phyloP scores from a whole-genome alignment of 2,113 vertebrate genomes.

The Dipodomys stephensi region DNA sequence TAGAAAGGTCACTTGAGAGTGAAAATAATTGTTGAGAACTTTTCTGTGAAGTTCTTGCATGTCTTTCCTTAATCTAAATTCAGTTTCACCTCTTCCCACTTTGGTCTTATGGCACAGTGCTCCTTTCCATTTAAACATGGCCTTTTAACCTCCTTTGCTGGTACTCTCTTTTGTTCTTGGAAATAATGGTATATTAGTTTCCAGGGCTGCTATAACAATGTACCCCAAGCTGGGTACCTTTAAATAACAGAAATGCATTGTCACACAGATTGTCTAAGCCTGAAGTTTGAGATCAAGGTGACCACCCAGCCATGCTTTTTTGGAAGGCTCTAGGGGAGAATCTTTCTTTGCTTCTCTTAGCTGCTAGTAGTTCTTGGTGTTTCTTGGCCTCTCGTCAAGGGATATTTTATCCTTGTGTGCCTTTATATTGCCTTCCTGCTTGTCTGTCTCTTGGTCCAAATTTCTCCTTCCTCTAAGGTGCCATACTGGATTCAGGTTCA shows the following conservation, averaged over 20 bases:
- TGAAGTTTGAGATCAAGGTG: neutral
- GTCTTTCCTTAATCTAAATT: constrained; percentile 5
- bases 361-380: neutral
- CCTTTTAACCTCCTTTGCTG: neutral
- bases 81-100: neutral
- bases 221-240: neutral
- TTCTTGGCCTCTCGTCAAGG: neutral
- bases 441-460: neutral
- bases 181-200: neutral
- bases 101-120: neutral
- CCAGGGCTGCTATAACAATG: neutral
- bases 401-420: neutral
- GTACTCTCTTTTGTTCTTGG: neutral
- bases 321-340: neutral
- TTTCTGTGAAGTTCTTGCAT: constrained; percentile 36
- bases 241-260: neutral
- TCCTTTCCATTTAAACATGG: neutral
- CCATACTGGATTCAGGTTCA: too few relatives aligned
- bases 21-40: neutral
- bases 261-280: neutral
- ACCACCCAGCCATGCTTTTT: rapidly evolving
- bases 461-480: neutral
- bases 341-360: neutral
- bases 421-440: neutral
- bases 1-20: neutral